Percentiles rank a stretch among this genome's conserved stretches.
Evolutionary conservation across 2,888 invertebrate genomes (phyloP).

Genomic region (Sphaeridia pumilis): DNA sequence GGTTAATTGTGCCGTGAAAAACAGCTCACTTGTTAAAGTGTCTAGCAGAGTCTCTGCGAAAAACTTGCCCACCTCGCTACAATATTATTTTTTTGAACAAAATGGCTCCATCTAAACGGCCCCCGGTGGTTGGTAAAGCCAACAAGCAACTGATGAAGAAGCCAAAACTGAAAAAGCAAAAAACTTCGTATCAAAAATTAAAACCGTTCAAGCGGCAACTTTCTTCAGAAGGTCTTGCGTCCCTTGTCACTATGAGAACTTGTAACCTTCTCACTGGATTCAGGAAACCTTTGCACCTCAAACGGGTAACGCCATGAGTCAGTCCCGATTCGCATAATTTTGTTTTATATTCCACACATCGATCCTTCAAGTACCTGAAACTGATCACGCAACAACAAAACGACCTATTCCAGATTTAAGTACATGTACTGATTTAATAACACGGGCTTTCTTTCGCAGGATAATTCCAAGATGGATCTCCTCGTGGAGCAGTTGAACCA

Average conservation of each 20-base stretch:
- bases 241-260: conserved; percentile 1
- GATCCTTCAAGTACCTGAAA: too few species aligned
- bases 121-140: not conserved
- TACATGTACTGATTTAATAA: too few species aligned
- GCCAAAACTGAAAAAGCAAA: conserved; percentile 3
- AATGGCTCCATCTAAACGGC: not conserved
- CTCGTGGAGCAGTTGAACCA: conserved; percentile 60
- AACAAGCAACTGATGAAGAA: conserved; percentile 3
- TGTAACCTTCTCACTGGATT: not conserved
- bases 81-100: not conserved
- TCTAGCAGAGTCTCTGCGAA: too few species aligned
- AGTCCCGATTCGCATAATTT: too few species aligned
- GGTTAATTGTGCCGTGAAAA: too few species aligned
- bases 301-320: too few species aligned
- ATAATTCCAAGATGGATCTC: conserved; percentile 58
- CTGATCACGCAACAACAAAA: too few species aligned
- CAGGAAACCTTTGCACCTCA: too few species aligned
- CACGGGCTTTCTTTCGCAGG: too few species aligned
- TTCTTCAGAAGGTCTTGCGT: not conserved
- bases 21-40: too few species aligned
- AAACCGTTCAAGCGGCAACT: not conserved
- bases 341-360: too few species aligned
- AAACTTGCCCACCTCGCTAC: not conserved
- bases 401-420: too few species aligned
- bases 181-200: conserved; percentile 1